Percentiles rank a stretch among this genome's conserved stretches.
Conservation (phyloP, 2,888 invertebrate species). For the Pecten maximus region DNA sequence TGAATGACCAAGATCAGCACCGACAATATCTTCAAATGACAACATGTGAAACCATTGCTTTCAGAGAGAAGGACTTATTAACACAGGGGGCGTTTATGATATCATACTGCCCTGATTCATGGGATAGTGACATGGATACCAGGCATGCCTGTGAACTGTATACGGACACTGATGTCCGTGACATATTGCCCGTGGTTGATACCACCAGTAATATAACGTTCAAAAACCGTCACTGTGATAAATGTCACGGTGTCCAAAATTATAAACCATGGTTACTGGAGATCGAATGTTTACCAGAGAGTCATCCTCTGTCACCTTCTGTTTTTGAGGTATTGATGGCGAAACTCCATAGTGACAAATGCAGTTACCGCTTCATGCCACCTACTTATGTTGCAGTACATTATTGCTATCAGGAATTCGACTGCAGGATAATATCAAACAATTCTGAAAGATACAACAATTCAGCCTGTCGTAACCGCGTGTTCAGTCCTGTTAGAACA, state of each 20-base stretch:
- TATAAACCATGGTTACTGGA: neutral
- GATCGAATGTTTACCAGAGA: neutral
- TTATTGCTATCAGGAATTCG: neutral
- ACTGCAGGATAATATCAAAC: neutral
- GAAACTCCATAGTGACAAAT: neutral
- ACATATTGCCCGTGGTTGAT: too few species aligned
- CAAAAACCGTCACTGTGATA: neutral
- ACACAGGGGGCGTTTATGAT: too few species aligned
- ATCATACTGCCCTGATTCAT: too few species aligned
- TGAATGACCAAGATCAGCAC: too few species aligned
- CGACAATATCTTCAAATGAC: too few species aligned
- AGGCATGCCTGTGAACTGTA: too few species aligned
- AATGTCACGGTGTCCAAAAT: neutral
- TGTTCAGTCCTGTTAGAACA: neutral
- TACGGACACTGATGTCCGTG: too few species aligned
- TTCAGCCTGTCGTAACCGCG: neutral
- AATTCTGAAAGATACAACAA: neutral
- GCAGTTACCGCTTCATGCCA: neutral
- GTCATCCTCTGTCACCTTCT: neutral
- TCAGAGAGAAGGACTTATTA: too few species aligned
- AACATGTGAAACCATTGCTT: too few species aligned
- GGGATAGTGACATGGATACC: too few species aligned
- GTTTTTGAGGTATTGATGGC: neutral
- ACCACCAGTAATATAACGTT: too few species aligned
- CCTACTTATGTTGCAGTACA: neutral